These are phyloP conservation scores for Hylaeus volcanicus DNA, from an alignment of 1,140 invertebrate species.

Conservation along the genomic window DNA sequence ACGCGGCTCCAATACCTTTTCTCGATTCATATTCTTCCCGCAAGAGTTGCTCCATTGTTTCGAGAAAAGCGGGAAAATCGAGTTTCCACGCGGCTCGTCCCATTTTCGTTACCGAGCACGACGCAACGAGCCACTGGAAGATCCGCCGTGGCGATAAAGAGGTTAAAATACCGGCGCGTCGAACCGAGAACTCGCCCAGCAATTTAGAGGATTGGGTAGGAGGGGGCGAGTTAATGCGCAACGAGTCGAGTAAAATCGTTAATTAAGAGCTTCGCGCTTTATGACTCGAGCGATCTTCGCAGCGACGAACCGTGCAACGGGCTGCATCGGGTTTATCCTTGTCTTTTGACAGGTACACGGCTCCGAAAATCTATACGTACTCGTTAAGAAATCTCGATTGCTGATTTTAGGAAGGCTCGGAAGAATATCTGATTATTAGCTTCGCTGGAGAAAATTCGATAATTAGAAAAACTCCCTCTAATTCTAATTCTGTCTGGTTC, in stretches of 20 bases:
- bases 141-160: slow-evolving; percentile 47
- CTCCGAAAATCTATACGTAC: neutral
- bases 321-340: neutral
- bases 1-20: no score
- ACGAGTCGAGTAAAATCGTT: slow-evolving; percentile 56
- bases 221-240: slow-evolving; percentile 32
- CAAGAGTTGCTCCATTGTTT: neutral
- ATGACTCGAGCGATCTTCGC: slow-evolving; percentile 27
- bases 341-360: neutral
- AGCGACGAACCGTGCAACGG: neutral
- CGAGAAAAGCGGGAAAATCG: neutral
- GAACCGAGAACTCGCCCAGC: slow-evolving; percentile 46
- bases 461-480: no score
- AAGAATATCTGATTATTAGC: no score
- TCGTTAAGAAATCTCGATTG: neutral
- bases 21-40: no score
- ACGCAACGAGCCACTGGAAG: slow-evolving; percentile 22
- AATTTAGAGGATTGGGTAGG: slow-evolving; percentile 46
- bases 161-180: slow-evolving; percentile 50
- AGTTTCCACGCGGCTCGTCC: neutral
- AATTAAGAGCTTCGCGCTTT: slow-evolving; percentile 51
- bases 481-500: no score
- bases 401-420: no score
- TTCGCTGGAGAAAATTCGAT: no score
- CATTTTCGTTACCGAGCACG: slow-evolving; percentile 1